These are phyloP conservation scores for Wasmannia auropunctata DNA, from an alignment of 1,140 invertebrate genomes.

Conservation along the genomic window DNA sequence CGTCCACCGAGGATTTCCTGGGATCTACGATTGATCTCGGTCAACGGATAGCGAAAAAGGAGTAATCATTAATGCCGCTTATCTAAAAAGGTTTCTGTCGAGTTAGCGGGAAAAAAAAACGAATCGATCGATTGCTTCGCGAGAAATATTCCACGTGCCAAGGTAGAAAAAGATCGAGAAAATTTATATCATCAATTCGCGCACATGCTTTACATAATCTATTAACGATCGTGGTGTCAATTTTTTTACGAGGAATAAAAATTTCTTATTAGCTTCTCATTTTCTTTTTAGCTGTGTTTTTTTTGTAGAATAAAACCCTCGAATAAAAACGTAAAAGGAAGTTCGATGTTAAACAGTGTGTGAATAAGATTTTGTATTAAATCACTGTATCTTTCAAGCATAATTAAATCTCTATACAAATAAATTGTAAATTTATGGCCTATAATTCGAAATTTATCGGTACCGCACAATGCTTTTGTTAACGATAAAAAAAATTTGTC, in stretches of 20 bases:
- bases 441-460: not conserved
- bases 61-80: constrained; percentile 40
- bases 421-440: not conserved
- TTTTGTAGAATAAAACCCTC: not conserved
- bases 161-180: not conserved
- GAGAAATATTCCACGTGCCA: constrained; percentile 11
- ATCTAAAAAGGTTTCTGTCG: constrained; percentile 20
- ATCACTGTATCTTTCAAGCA: not conserved
- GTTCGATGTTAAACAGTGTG: not conserved
- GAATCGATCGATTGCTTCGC: not conserved
- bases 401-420: not conserved
- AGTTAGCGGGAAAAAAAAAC: not conserved
- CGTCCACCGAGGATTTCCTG: constrained; percentile 16
- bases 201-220: not conserved
- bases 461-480: not conserved
- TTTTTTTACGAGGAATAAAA: not conserved
- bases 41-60: not conserved
- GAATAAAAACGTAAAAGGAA: not conserved
- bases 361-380: not conserved
- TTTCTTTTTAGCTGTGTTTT: not conserved
- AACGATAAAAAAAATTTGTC: not conserved
- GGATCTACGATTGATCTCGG: constrained; percentile 18
- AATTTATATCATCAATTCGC: not conserved
- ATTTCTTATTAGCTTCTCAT: not conserved
- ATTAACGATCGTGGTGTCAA: not conserved